A percentile compares a stretch with the other conserved stretches of the same genome.
Evolutionary conservation across 2,797 vertebrate genomes (phyloP).

Genomic region (Gouania willdenowi): DNA sequence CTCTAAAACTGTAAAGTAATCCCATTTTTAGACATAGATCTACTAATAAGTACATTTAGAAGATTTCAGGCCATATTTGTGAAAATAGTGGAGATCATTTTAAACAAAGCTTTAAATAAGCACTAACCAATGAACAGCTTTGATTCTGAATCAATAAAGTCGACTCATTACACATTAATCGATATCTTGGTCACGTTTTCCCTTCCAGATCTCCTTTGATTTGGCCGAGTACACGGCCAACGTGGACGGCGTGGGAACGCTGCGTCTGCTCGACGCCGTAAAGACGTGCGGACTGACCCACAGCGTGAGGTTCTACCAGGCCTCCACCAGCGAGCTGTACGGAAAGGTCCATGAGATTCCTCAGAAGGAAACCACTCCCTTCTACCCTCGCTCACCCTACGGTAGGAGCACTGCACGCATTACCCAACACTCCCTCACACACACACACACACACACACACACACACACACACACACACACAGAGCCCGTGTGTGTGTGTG

Average conservation of each 20-base stretch:
- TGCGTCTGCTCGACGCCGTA: slow-evolving; percentile 90
- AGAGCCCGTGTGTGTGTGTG: slow-evolving; percentile 3
- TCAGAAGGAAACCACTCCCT: slow-evolving; percentile 94
- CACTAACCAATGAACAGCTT: too few relatives aligned
- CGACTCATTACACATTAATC: too few relatives aligned
- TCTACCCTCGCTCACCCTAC: slow-evolving; percentile 96
- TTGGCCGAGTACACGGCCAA: slow-evolving; percentile 96
- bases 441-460: neutral
- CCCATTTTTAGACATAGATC: too few relatives aligned
- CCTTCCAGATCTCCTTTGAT: slow-evolving; percentile 89
- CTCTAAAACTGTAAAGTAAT: too few relatives aligned
- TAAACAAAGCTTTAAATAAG: too few relatives aligned
- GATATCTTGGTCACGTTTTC: neutral
- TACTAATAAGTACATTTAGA: too few relatives aligned
- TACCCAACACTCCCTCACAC: neutral
- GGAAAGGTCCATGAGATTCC: slow-evolving; percentile 99
- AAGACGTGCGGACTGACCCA: slow-evolving; percentile 93
- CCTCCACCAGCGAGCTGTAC: slow-evolving; percentile 95
- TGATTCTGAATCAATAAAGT: too few relatives aligned
- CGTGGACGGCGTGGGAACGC: slow-evolving; percentile 92
- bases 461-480: slow-evolving; percentile 2
- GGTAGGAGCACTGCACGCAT: slow-evolving; percentile 68
- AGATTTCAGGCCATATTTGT: too few relatives aligned
- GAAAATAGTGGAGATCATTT: too few relatives aligned
- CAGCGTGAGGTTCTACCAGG: slow-evolving; percentile 94